These are phyloP conservation scores for Valencia hispanica DNA, from an alignment of 2,797 vertebrate species.

Conservation along the genomic window DNA sequence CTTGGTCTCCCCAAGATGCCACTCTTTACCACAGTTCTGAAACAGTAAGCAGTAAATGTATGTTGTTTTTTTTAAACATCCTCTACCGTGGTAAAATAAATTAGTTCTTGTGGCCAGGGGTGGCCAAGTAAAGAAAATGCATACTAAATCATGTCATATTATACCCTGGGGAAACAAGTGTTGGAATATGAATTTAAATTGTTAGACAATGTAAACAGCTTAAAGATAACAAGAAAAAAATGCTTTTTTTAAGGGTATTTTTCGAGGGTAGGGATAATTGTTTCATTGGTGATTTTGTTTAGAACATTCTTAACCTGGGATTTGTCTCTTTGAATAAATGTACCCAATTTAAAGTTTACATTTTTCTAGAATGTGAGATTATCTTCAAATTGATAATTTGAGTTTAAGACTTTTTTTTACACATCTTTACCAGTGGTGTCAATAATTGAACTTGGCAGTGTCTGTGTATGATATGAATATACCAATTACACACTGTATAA, in stretches of 20 bases:
- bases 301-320: no score
- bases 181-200: not conserved
- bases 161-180: not conserved
- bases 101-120: not conserved
- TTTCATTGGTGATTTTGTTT: no score
- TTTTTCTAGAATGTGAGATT: no score
- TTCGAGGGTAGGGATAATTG: no score
- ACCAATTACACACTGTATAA: conserved; percentile 4
- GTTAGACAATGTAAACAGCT: no score
- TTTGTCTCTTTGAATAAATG: no score
- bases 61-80: not conserved
- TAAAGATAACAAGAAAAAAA: no score
- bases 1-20: not conserved
- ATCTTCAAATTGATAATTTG: no score
- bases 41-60: not conserved
- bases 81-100: not conserved
- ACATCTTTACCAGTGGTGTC: no score
- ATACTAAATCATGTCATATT: not conserved
- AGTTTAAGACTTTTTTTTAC: no score
- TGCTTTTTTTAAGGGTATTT: no score
- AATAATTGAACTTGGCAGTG: not conserved
- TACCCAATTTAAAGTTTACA: no score
- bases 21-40: not conserved
- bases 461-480: not conserved
- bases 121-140: not conserved